Evolutionary conservation across 2,888 invertebrate species (phyloP).

Genomic region (Orthosia incerta): DNA sequence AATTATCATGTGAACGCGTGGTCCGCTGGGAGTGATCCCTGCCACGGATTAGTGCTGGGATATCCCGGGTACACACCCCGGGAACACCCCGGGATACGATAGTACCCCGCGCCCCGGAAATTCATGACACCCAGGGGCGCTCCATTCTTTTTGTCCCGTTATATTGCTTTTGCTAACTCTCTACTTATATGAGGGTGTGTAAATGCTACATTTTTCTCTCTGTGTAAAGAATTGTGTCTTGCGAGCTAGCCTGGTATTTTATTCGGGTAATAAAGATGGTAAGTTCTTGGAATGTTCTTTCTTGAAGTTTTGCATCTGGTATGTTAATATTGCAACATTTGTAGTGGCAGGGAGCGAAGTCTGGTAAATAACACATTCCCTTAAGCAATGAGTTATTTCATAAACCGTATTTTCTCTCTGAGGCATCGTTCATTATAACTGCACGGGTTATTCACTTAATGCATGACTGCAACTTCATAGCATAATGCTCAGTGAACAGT

Average conservation of each 20-base stretch:
- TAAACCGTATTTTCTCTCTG: not conserved
- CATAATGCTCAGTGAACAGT: constrained; percentile 14
- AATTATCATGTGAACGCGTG: constrained; percentile 75
- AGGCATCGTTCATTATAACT: not conserved
- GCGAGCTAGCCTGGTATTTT: constrained; percentile 20
- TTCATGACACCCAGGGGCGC: constrained; percentile 64
- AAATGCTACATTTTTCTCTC: constrained; percentile 50
- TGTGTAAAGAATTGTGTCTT: constrained; percentile 40
- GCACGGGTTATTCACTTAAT: constrained; percentile 8
- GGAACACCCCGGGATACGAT: constrained; percentile 69
- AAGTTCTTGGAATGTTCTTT: not conserved
- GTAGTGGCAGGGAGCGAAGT: not conserved
- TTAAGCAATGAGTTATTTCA: not conserved
- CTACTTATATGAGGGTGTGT: constrained; percentile 47
- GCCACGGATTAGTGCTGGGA: constrained; percentile 74
- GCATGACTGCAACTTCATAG: constrained; percentile 3
- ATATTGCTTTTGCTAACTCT: constrained; percentile 63
- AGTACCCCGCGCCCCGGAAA: constrained; percentile 69
- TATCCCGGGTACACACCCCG: constrained; percentile 69
- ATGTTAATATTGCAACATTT: constrained; percentile 1
- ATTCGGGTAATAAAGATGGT: constrained; percentile 31
- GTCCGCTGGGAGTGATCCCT: constrained; percentile 70
- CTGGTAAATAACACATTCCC: constrained; percentile 7
- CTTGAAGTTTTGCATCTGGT: constrained; percentile 10
- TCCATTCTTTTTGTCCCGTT: constrained; percentile 63